These are phyloP conservation scores for Microtus richardsoni DNA, from an alignment of 2,113 vertebrate genomes.

Conservation along the genomic window DNA sequence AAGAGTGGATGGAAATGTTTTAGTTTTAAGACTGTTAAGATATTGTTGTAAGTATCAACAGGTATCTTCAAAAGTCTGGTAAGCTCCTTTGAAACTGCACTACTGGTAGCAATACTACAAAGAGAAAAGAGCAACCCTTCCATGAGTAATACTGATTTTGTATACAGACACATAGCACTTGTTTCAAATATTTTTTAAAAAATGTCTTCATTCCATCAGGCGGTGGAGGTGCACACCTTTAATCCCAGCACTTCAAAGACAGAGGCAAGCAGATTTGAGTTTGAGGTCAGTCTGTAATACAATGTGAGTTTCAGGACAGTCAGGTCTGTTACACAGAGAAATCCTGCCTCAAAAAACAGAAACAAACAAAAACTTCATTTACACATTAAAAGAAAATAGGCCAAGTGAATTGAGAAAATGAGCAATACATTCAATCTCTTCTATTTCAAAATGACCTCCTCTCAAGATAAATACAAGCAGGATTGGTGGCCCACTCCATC, in stretches of 20 bases:
- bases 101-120: slow-evolving; percentile 97
- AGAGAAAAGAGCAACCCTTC: slow-evolving; percentile 33
- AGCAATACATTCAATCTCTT: background rate
- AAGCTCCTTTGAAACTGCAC: slow-evolving; percentile 98
- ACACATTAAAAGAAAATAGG: slow-evolving; percentile 11
- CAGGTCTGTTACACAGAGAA: background rate
- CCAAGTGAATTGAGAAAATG: background rate
- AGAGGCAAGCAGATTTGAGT: background rate
- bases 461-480: background rate
- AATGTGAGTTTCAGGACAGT: background rate
- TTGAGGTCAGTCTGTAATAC: background rate
- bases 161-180: background rate
- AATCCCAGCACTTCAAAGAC: background rate
- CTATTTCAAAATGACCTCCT: background rate
- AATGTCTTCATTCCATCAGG: background rate
- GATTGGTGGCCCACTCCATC: background rate
- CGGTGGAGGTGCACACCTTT: background rate
- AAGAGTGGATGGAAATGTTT: slow-evolving; percentile 98
- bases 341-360: background rate
- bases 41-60: slow-evolving; percentile 98
- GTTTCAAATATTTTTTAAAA: background rate
- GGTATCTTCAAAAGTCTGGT: slow-evolving; percentile 98
- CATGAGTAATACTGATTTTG: background rate
- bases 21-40: slow-evolving; percentile 96
- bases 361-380: background rate